Percentiles rank a stretch among this genome's conserved stretches.
Evolutionary conservation across 2,797 vertebrate genomes (phyloP).

Genomic region (Clangula hyemalis): DNA sequence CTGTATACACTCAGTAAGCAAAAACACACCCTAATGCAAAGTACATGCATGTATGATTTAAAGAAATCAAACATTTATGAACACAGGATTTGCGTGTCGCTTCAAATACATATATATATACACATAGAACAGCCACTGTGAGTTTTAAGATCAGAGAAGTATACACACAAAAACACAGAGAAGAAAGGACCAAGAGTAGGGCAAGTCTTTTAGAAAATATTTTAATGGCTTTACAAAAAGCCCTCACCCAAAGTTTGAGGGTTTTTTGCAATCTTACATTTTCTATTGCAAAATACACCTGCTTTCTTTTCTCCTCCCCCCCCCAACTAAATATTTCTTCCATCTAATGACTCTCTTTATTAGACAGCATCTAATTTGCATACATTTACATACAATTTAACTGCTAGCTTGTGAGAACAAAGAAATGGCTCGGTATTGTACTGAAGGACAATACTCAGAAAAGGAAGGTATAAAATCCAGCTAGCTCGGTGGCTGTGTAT

Average conservation of each 20-base stretch:
- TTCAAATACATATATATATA: not conserved
- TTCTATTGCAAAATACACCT: constrained; percentile 84
- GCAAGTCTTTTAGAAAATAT: constrained; percentile 76
- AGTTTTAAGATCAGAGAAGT: not conserved
- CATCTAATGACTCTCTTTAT: constrained; percentile 89
- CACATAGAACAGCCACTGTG: not conserved
- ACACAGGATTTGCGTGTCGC: not conserved
- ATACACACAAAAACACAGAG: constrained; percentile 10
- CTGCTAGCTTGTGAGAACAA: constrained; percentile 86
- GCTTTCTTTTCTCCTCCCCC: constrained; percentile 74
- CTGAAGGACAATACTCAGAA: constrained; percentile 83
- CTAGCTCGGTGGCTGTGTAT: constrained; percentile 78
- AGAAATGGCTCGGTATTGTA: constrained; percentile 84
- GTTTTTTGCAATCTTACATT: constrained; percentile 77
- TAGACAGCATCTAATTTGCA: constrained; percentile 88
- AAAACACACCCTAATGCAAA: not conserved
- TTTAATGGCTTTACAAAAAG: constrained; percentile 76
- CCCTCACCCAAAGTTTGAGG: constrained; percentile 76
- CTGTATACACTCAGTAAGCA: not conserved
- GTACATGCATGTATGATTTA: not conserved
- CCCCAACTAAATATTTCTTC: constrained; percentile 87
- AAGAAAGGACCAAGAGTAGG: constrained; percentile 71
- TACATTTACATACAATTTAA: constrained; percentile 89
- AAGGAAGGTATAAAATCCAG: constrained; percentile 83
- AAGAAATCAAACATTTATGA: not conserved